Percentiles rank a stretch among this genome's conserved stretches.
Evolutionary conservation across 2,888 invertebrate genomes (phyloP).

Genomic region (Tipula lateralis): DNA sequence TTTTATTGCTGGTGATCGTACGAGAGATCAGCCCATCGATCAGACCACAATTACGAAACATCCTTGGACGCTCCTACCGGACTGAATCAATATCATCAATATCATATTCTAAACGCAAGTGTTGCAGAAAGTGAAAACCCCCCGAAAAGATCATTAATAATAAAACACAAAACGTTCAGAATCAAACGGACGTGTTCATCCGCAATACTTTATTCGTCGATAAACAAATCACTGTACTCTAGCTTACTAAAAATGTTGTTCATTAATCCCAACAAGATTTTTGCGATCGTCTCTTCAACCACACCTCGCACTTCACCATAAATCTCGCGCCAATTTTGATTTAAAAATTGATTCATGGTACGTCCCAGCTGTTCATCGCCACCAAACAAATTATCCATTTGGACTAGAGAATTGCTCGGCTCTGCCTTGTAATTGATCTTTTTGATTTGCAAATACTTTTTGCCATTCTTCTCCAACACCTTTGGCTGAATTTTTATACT

Average conservation of each 20-base stretch:
- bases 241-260: neutral
- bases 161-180: no score
- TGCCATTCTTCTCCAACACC: slow-evolving; percentile 53
- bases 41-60: no score
- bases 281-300: slow-evolving; percentile 35
- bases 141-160: no score
- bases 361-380: slow-evolving; percentile 54
- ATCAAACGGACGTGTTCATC: no score
- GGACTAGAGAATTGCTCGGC: slow-evolving; percentile 52
- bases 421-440: slow-evolving; percentile 55
- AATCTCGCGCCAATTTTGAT: slow-evolving; percentile 55
- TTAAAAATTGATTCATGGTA: slow-evolving; percentile 56
- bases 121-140: no score
- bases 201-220: neutral
- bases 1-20: no score
- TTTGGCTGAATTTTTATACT: slow-evolving; percentile 55
- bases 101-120: no score
- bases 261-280: neutral
- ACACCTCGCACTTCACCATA: slow-evolving; percentile 55
- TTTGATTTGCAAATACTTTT: slow-evolving; percentile 55
- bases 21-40: no score
- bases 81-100: no score
- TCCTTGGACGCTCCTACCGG: no score
- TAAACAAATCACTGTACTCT: neutral
- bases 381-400: slow-evolving; percentile 59